These are phyloP conservation scores for Bergia sp. DNA, from an alignment of 92 coral and sea anemone species.

Conservation along the genomic window DNA sequence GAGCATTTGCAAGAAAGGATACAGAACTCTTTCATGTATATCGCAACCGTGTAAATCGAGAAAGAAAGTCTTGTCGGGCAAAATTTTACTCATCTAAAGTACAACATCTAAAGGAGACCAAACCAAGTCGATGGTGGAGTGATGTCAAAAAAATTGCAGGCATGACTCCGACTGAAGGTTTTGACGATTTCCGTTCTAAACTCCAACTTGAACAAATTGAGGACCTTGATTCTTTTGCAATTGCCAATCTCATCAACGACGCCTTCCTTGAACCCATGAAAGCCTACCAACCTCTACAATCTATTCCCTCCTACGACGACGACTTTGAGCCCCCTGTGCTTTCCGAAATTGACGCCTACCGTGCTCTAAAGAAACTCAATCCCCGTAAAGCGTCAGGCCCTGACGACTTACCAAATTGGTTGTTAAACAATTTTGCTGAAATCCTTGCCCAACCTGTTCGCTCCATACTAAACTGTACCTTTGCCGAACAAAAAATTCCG, in stretches of 20 bases:
- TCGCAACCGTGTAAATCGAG: conserved; percentile 28
- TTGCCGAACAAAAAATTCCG: too few relatives aligned
- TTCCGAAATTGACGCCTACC: too few relatives aligned
- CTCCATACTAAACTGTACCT: too few relatives aligned
- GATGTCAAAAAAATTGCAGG: conserved; percentile 18
- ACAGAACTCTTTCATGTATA: too few relatives aligned
- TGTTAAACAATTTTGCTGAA: neutral
- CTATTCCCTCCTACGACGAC: too few relatives aligned
- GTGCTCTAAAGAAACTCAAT: too few relatives aligned
- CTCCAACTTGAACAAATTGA: neutral
- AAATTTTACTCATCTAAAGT: neutral
- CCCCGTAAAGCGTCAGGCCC: too few relatives aligned
- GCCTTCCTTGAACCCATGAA: conserved; percentile 2
- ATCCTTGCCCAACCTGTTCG: too few relatives aligned
- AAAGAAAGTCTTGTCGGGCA: neutral
- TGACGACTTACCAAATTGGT: too few relatives aligned
- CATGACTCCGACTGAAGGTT: neutral
- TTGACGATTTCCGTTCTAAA: neutral
- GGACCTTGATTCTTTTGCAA: neutral
- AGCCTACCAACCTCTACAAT: neutral
- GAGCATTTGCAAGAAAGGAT: conserved; percentile 28
- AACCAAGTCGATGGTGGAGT: conserved; percentile 24
- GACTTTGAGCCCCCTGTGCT: too few relatives aligned
- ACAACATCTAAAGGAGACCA: conserved; percentile 19
- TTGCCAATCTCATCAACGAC: neutral